Percentiles rank a stretch among this genome's conserved stretches.
These are phyloP conservation scores for Zalophus californianus DNA, from an alignment of 2,797 vertebrate species.

Conservation along the genomic window DNA sequence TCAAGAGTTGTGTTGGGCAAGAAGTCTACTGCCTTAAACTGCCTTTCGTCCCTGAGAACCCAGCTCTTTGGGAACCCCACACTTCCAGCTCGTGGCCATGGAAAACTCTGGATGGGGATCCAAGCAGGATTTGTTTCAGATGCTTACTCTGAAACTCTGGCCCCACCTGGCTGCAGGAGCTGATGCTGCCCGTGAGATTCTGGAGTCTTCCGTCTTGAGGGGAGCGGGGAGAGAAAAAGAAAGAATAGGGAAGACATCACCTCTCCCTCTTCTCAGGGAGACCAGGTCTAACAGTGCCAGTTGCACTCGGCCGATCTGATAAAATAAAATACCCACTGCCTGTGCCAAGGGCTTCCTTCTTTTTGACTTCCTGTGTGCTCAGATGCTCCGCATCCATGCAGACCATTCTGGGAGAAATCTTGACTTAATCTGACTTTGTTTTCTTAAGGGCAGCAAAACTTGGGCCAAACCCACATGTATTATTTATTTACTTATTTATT, in stretches of 20 bases:
- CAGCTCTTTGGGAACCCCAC: background rate
- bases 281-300: background rate
- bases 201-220: background rate
- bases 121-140: background rate
- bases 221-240: background rate
- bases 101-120: background rate
- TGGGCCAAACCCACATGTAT: background rate
- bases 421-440: slow-evolving; percentile 24
- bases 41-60: background rate
- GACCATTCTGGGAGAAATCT: background rate
- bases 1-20: background rate
- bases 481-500: background rate
- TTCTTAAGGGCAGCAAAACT: background rate
- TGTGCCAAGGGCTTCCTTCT: background rate
- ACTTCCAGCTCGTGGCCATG: background rate
- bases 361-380: background rate
- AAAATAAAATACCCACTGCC: background rate
- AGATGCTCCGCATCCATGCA: background rate
- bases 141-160: background rate
- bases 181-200: background rate
- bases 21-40: background rate
- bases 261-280: background rate
- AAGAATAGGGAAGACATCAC: background rate
- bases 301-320: background rate
- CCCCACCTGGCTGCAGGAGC: background rate